Conservation (phyloP, 2,797 vertebrate genomes). For the Darevskia mixta region DNA sequence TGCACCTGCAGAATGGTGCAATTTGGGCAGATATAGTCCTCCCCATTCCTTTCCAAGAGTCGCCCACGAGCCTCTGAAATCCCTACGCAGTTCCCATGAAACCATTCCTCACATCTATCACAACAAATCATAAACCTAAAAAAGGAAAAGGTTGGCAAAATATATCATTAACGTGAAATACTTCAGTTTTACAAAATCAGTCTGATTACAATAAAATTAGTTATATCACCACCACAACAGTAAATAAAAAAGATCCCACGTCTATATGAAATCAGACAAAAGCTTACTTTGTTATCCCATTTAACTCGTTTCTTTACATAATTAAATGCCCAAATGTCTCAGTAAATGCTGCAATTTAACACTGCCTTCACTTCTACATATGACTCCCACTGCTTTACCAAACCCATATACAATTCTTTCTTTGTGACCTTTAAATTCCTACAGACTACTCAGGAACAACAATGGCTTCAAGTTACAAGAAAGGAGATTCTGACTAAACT, state of each 20-base stretch:
- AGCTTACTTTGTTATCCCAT: background rate
- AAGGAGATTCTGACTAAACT: no score
- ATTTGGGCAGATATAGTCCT: slow-evolving; percentile 90
- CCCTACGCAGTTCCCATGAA: slow-evolving; percentile 92
- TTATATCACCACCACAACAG: background rate
- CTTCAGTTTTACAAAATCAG: background rate
- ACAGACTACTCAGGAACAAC: background rate
- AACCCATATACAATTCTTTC: background rate
- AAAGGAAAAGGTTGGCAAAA: slow-evolving; percentile 30
- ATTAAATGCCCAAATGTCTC: background rate
- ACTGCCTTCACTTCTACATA: background rate
- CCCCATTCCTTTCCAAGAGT: slow-evolving; percentile 85
- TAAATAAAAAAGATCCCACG: background rate
- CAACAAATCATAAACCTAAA: slow-evolving; percentile 96
- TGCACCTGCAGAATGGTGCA: slow-evolving; percentile 90
- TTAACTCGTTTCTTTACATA: background rate
- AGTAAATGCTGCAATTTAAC: background rate
- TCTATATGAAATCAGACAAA: background rate
- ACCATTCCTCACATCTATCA: slow-evolving; percentile 93
- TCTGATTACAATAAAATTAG: background rate
- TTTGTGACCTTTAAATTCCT: background rate
- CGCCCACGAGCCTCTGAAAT: slow-evolving; percentile 85
- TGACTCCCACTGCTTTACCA: background rate
- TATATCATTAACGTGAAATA: background rate
- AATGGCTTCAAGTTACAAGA: no score